Evolutionary conservation across 2,888 invertebrate species (phyloP).

Genomic region (Spodoptera picta): DNA sequence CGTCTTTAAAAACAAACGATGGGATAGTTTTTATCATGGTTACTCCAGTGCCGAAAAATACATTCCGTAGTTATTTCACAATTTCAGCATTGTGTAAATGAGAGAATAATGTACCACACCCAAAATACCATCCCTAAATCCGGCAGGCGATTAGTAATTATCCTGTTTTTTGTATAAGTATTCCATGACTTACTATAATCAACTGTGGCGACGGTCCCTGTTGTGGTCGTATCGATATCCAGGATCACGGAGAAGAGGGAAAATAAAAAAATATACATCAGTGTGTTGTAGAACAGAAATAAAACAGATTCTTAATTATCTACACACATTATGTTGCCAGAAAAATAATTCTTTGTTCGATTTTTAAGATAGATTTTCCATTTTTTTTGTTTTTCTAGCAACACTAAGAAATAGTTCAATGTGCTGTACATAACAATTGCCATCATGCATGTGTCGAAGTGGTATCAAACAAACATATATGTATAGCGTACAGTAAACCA

Average conservation of each 20-base stretch:
- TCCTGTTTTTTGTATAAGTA: constrained; percentile 29
- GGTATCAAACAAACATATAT: constrained; percentile 20
- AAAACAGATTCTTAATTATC: constrained; percentile 18
- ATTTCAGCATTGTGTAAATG: no score
- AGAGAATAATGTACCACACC: constrained; percentile 59
- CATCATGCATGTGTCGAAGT: constrained; percentile 61
- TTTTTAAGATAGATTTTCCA: no score
- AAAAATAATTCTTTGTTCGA: constrained; percentile 17
- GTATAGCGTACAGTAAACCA: constrained; percentile 39
- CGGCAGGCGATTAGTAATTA: constrained; percentile 45
- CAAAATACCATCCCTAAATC: constrained; percentile 19
- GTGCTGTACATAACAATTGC: constrained; percentile 66
- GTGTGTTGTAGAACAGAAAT: constrained; percentile 53
- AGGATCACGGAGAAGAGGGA: constrained; percentile 65
- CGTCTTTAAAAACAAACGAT: no score
- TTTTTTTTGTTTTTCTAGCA: constrained; percentile 44
- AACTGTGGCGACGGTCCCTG: constrained; percentile 87
- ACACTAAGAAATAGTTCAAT: constrained; percentile 47
- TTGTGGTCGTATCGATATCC: constrained; percentile 59
- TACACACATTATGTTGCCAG: constrained; percentile 50
- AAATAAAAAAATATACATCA: constrained; percentile 72
- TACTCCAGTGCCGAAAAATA: no score
- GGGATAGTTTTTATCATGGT: no score
- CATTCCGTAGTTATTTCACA: no score
- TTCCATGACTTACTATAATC: constrained; percentile 84